Base-by-base conservation (phyloP, 1,140 invertebrate genomes). In the Lepidurus couesii region DNA sequence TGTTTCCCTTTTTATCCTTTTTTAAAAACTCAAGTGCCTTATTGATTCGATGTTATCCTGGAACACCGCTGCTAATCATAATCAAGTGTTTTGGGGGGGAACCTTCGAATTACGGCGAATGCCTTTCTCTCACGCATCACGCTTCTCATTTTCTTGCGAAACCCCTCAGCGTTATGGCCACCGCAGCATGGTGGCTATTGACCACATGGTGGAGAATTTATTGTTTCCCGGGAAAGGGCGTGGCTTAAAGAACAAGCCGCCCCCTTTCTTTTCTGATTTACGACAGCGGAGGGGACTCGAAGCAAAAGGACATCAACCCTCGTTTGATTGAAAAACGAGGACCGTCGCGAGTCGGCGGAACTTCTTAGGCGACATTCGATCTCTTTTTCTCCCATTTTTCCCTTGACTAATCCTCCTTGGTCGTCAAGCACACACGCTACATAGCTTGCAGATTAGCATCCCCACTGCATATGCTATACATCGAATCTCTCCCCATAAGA, bases 131-230 rank as follows among this genome's bases (percentile, higher is more conserved):
- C 53, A 65, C 53, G 53, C 53, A 65, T 21, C 53, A 65, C 53
- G 53, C 53, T 65, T 65, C 53, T 65, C 53, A 65, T 65, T 65
- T 65, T 65, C 53, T 9, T 9, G 3, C 53, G 53, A 65, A 65
- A 65, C 53, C 53, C 53, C 53, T 65, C 53, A 7, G 53, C 53
- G 53, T 65, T 65, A 65, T 65, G 21, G 53, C 53, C 53, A 65
- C 53, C 53, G 53, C 53, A 65, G 53, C 53, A 16, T 65, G 53
- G 53, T 65, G 53, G 53, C 53, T 65, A 65, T 65, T 65, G 53
- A 65, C 53, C 53, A 65, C 53, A 65, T 65, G 53, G 53, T 65
- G 53, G 53, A 65, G 53, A 65, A 65, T 65, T 65, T 65, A 65
- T 65, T 65, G 53, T 65, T 65, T 65, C 53, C 13, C 53, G 16